phyloP scores from a whole-genome alignment of 2,113 vertebrate species.

The Petaurus breviceps region DNA sequence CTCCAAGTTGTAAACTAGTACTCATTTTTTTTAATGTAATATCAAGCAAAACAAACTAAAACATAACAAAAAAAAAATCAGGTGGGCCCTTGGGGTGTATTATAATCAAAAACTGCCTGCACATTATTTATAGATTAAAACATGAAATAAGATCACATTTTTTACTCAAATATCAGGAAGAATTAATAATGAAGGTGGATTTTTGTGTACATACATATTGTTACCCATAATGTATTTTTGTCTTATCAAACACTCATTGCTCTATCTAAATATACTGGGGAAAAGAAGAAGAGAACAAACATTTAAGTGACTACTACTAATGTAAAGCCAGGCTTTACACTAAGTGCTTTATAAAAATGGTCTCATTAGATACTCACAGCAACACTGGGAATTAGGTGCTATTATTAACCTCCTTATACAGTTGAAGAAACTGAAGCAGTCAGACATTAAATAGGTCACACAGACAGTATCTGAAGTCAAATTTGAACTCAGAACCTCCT shows the following conservation, averaged over 20 bases:
- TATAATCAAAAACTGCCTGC: not conserved
- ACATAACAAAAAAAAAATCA: not conserved
- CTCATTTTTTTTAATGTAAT: conserved; percentile 38
- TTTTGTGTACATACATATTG: not conserved
- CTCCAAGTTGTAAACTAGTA: not conserved
- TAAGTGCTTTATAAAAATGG: not conserved
- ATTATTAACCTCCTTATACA: not conserved
- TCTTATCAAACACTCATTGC: not conserved
- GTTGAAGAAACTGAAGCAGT: not conserved
- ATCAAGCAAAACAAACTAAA: conserved; percentile 51
- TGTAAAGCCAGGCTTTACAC: not conserved
- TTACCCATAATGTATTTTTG: not conserved
- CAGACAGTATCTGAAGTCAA: not conserved
- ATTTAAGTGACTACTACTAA: not conserved
- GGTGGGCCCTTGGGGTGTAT: not conserved
- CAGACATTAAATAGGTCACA: not conserved
- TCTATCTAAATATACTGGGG: not conserved
- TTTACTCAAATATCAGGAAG: not conserved
- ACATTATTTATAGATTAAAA: conserved; percentile 28
- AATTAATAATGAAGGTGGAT: not conserved
- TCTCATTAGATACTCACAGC: not conserved
- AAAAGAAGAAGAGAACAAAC: not conserved
- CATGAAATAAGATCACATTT: conserved; percentile 32
- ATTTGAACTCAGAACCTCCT: not conserved
- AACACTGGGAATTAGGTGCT: not conserved